Evolutionary conservation across 2,113 vertebrate species (phyloP).

Genomic region (Anolis sagrei): DNA sequence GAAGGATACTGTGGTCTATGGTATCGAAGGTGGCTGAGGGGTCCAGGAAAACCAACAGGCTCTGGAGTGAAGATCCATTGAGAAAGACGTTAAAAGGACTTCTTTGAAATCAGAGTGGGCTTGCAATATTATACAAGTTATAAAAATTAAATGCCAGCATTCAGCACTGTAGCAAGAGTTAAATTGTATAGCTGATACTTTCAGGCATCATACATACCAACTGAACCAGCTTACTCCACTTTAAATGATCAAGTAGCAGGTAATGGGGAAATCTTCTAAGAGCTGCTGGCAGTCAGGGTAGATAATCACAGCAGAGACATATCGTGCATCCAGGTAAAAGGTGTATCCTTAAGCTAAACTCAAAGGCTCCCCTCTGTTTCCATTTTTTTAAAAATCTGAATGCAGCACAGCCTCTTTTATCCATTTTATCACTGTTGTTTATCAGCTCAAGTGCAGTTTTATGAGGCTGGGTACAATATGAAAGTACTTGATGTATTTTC

Average conservation of each 20-base stretch:
- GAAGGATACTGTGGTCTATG: too few species aligned
- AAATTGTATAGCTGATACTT: neutral
- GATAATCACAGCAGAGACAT: neutral
- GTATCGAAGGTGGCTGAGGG: too few species aligned
- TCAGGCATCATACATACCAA: neutral
- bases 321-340: neutral
- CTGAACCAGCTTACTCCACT: neutral
- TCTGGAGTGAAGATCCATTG: too few species aligned
- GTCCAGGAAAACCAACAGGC: too few species aligned
- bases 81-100: too few species aligned
- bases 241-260: neutral
- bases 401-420: conserved; percentile 3
- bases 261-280: neutral
- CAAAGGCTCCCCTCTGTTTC: neutral
- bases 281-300: neutral
- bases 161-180: too few species aligned
- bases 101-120: too few species aligned
- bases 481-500: conserved; percentile 29
- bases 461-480: conserved; percentile 21
- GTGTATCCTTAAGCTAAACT: neutral
- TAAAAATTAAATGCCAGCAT: too few species aligned
- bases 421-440: conserved; percentile 44
- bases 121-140: too few species aligned
- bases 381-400: neutral
- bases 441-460: conserved; percentile 47